Conservation (phyloP, 1,140 invertebrate genomes). For the Lepidurus packardi region DNA sequence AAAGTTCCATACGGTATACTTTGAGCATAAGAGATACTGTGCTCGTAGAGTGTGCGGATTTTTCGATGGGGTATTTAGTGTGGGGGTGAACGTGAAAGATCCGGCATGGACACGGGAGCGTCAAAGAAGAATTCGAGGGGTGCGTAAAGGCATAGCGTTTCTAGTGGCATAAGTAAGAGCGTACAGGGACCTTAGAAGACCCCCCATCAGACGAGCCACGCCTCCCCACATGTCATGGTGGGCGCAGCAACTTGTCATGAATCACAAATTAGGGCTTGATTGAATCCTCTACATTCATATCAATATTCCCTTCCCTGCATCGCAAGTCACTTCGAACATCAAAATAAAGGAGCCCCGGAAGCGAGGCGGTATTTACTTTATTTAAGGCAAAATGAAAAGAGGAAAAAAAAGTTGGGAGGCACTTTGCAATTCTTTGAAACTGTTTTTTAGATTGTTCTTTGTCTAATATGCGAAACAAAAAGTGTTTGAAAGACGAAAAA, state of each 20-base stretch:
- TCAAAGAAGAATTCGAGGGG: neutral
- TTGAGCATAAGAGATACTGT: constrained; percentile 10
- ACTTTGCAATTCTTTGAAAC: neutral
- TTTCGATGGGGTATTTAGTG: constrained; percentile 10
- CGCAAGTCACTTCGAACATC: neutral
- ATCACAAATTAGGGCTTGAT: constrained; percentile 22
- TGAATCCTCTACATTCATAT: constrained; percentile 14
- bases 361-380: neutral
- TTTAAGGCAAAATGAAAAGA: neutral
- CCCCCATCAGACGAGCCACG: constrained; percentile 5
- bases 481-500: neutral
- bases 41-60: neutral
- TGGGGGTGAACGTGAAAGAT: constrained; percentile 10
- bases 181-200: constrained; percentile 12
- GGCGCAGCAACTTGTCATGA: constrained; percentile 17
- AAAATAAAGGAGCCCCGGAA: neutral
- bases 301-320: constrained; percentile 4
- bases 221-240: constrained; percentile 16
- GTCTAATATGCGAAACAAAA: constrained; percentile 5
- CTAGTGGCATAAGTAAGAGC: constrained; percentile 15
- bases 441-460: neutral
- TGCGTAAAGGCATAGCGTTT: constrained; percentile 2
- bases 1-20: constrained; percentile 19
- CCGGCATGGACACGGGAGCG: neutral
- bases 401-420: neutral